Evolutionary conservation across 1,140 invertebrate species (phyloP).

Genomic region (Temnothorax nylanderi): DNA sequence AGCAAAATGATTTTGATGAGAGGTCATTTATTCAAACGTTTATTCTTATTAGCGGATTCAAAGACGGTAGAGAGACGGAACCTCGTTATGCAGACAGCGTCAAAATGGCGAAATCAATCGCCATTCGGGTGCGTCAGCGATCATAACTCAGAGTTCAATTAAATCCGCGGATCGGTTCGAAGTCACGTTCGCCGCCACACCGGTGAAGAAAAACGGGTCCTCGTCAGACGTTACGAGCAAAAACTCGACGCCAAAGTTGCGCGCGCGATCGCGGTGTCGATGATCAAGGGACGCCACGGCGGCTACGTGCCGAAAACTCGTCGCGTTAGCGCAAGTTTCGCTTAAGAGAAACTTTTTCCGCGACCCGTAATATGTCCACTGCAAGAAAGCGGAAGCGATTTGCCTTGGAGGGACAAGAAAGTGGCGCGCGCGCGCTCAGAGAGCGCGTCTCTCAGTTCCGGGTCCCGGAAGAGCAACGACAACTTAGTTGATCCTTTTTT

Average conservation of each 20-base stretch:
- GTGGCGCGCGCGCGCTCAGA: not conserved
- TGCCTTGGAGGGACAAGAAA: conserved; percentile 33
- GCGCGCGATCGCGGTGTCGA: conserved; percentile 45
- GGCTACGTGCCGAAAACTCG: conserved; percentile 47
- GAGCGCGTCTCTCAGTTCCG: conserved; percentile 27
- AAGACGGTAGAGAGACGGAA: not conserved
- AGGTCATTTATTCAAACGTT: not conserved
- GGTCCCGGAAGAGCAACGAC: conserved; percentile 37
- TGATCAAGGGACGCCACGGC: conserved; percentile 46
- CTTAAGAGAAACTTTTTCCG: conserved; percentile 49
- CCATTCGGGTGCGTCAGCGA: conserved; percentile 1
- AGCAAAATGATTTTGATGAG: not conserved
- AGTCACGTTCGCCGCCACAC: conserved; percentile 34
- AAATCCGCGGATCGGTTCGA: conserved; percentile 31
- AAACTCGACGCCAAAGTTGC: conserved; percentile 30
- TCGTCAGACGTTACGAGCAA: conserved; percentile 4
- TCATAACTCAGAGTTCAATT: conserved; percentile 44
- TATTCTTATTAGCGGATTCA: not conserved
- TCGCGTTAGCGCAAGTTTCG: conserved; percentile 50
- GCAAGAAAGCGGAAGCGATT: conserved; percentile 48
- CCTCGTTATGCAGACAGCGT: not conserved
- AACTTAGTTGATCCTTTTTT: conserved; percentile 54
- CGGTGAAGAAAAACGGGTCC: not conserved
- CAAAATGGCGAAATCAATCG: conserved; percentile 44
- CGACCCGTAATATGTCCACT: conserved; percentile 8